Conservation (phyloP, 2,888 invertebrate genomes). For the Drosophila setosimentum region DNA sequence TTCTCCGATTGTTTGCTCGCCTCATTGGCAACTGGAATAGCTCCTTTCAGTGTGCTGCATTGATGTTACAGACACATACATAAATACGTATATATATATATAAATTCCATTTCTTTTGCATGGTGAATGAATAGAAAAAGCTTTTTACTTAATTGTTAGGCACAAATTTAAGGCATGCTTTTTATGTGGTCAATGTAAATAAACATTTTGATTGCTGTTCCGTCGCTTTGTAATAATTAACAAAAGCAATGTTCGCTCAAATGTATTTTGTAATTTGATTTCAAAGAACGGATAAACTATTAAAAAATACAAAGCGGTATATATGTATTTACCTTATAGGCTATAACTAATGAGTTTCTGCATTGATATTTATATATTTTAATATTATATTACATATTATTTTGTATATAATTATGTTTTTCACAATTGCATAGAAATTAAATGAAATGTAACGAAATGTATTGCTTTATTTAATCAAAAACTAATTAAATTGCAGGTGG, state of each 20-base stretch:
- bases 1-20: slow-evolving; percentile 11
- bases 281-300: neutral
- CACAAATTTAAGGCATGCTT: slow-evolving; percentile 24
- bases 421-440: too few species aligned
- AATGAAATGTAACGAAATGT: too few species aligned
- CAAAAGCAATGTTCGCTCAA: slow-evolving; percentile 29
- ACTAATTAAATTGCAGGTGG: neutral
- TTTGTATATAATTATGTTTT: too few species aligned
- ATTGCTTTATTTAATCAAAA: neutral
- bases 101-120: slow-evolving; percentile 12
- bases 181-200: slow-evolving; percentile 26
- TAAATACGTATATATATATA: slow-evolving; percentile 2
- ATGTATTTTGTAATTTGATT: slow-evolving; percentile 22
- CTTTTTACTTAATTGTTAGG: slow-evolving; percentile 69
- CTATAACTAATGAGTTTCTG: neutral
- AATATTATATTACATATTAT: too few species aligned
- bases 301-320: neutral
- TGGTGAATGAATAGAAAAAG: slow-evolving; percentile 44
- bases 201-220: slow-evolving; percentile 32
- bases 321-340: neutral
- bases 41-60: slow-evolving; percentile 19
- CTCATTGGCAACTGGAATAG: slow-evolving; percentile 37
- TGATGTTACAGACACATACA: slow-evolving; percentile 2
- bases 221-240: slow-evolving; percentile 39
- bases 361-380: neutral